A percentile compares a stretch with the other conserved stretches of the same genome.
phyloP scores from a whole-genome alignment of 2,888 invertebrate species.

The Drosophila setosimentum region DNA sequence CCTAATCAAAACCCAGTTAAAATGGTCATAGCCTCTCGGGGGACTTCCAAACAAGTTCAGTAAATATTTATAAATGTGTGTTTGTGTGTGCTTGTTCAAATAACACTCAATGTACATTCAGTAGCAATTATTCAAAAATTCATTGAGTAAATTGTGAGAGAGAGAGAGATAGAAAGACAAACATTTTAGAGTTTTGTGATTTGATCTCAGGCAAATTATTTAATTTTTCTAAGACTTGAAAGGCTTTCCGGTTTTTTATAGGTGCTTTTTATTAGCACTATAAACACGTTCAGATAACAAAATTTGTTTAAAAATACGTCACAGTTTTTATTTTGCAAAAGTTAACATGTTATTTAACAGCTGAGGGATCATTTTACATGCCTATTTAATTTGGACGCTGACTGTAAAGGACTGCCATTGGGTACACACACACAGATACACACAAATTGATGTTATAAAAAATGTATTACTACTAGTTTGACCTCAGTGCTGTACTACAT shows the following conservation, averaged over 20 bases:
- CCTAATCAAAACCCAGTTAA: constrained; percentile 24
- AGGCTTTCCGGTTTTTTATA: constrained; percentile 6
- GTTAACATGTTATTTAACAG: constrained; percentile 12
- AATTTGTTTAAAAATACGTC: constrained; percentile 22
- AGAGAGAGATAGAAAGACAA: background rate
- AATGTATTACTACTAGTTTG: constrained; percentile 1
- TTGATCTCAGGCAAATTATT: constrained; percentile 1
- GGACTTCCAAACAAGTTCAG: constrained; percentile 29
- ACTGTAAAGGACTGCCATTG: constrained; percentile 43
- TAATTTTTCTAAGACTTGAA: constrained; percentile 6
- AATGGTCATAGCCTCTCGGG: constrained; percentile 37
- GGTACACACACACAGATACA: constrained; percentile 25
- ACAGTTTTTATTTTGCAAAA: constrained; percentile 10
- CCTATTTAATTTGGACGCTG: constrained; percentile 14
- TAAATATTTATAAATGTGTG: background rate
- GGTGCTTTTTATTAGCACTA: constrained; percentile 26
- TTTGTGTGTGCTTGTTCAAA: background rate
- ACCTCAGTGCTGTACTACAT: constrained; percentile 39
- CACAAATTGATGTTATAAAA: background rate
- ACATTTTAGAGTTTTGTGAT: background rate
- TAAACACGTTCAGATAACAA: constrained; percentile 19
- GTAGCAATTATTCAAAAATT: constrained; percentile 38
- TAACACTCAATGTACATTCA: constrained; percentile 20
- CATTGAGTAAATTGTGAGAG: constrained; percentile 22
- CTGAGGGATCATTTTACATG: constrained; percentile 10